These are phyloP conservation scores for Sitodiplosis mosellana DNA, from an alignment of 1,140 invertebrate species.

Conservation along the genomic window DNA sequence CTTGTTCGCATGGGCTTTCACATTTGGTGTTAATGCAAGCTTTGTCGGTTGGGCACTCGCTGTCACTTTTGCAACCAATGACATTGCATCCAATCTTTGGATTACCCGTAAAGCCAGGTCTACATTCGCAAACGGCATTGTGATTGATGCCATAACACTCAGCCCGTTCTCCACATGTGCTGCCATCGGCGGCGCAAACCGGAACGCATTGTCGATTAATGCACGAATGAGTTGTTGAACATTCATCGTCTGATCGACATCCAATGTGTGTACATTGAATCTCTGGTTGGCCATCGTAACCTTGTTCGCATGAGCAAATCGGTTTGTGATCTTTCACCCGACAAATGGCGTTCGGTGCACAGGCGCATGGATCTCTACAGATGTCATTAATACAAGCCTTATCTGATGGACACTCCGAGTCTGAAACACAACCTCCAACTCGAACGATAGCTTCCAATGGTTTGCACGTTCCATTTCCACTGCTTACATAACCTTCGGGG, in stretches of 20 bases:
- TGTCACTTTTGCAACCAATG: slow-evolving; percentile 54
- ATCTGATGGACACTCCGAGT: slow-evolving; percentile 54
- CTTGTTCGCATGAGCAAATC: slow-evolving; percentile 59
- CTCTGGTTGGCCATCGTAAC: slow-evolving; percentile 64
- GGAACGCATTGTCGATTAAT: slow-evolving; percentile 59
- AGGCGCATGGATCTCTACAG: slow-evolving; percentile 64
- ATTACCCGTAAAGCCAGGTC: slow-evolving; percentile 61
- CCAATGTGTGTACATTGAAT: slow-evolving; percentile 51
- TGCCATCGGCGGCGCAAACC: slow-evolving; percentile 46
- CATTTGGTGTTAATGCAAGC: slow-evolving; percentile 68
- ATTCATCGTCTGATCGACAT: slow-evolving; percentile 54
- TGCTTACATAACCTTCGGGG: slow-evolving; percentile 70
- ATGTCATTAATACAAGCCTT: slow-evolving; percentile 59
- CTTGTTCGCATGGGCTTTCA: slow-evolving; percentile 47
- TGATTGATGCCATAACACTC: slow-evolving; percentile 60
- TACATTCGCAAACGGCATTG: slow-evolving; percentile 53
- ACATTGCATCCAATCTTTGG: slow-evolving; percentile 54
- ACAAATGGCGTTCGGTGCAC: slow-evolving; percentile 62
- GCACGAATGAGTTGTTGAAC: slow-evolving; percentile 55
- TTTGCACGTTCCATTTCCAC: slow-evolving; percentile 58
- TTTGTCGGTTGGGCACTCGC: slow-evolving; percentile 51
- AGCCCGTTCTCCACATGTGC: slow-evolving; percentile 48
- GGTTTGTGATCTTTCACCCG: slow-evolving; percentile 64
- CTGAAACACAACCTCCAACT: slow-evolving; percentile 48
- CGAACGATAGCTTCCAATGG: slow-evolving; percentile 41